Conservation (phyloP, 1,140 invertebrate genomes). For the Leptinotarsa texana region DNA sequence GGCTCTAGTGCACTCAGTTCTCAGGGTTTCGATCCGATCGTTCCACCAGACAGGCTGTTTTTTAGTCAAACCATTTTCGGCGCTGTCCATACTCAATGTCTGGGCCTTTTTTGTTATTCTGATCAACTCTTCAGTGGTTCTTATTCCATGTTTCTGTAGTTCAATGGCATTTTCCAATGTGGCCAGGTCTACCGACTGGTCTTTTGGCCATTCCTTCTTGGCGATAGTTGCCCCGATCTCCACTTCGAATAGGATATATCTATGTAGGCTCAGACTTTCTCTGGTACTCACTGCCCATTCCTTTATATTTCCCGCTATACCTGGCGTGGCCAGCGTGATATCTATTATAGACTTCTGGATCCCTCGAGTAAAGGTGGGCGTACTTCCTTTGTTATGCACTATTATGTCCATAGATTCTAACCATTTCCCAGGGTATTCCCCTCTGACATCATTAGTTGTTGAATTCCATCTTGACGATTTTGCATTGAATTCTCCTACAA, state of each 20-base stretch:
- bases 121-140: background rate
- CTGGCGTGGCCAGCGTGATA: background rate
- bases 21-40: background rate
- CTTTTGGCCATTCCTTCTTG: background rate
- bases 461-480: constrained; percentile 22
- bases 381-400: background rate
- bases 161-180: background rate
- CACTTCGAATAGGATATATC: background rate
- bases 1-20: background rate
- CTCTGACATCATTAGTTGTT: constrained; percentile 14
- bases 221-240: background rate
- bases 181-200: background rate
- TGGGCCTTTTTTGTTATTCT: background rate
- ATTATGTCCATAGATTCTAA: background rate
- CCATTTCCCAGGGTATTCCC: constrained; percentile 24
- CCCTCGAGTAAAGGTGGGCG: constrained; percentile 8
- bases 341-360: background rate
- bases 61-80: background rate
- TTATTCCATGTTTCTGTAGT: background rate
- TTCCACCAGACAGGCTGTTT: background rate
- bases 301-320: background rate
- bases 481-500: background rate
- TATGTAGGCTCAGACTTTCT: constrained; percentile 12
- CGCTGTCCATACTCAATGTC: background rate
- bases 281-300: constrained; percentile 7